A percentile compares a stretch with the other conserved stretches of the same genome.
Conservation (phyloP, 2,888 invertebrate genomes). For the Papilio elwesi region DNA sequence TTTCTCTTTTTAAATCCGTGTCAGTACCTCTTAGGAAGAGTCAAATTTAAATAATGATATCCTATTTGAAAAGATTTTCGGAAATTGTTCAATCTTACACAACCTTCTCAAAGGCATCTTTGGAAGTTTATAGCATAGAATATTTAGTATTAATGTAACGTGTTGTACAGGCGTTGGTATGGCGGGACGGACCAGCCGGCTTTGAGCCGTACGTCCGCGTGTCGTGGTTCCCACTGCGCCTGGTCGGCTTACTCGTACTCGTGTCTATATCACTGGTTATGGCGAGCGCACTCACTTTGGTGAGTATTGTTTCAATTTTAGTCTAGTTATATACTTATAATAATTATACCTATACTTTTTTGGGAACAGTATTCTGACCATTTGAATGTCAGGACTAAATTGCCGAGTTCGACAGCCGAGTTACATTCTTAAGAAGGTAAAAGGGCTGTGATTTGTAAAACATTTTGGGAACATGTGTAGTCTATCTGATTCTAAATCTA, state of each 20-base stretch:
- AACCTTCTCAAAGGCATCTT: too few relatives aligned
- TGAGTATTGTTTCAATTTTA: slow-evolving; percentile 43
- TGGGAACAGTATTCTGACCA: not conserved
- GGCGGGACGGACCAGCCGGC: slow-evolving; percentile 92
- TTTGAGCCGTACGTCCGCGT: slow-evolving; percentile 96
- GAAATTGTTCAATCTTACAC: too few relatives aligned
- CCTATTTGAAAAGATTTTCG: too few relatives aligned
- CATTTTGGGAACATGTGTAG: too few relatives aligned
- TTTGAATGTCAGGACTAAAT: not conserved
- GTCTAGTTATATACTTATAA: not conserved
- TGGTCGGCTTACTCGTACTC: slow-evolving; percentile 86
- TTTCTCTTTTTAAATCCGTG: too few relatives aligned
- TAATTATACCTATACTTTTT: not conserved
- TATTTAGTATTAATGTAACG: not conserved
- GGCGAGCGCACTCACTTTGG: slow-evolving; percentile 92
- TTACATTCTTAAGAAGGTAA: too few relatives aligned
- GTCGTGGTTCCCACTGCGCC: slow-evolving; percentile 90
- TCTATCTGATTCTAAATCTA: too few relatives aligned
- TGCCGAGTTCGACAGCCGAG: too few relatives aligned
- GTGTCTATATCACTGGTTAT: slow-evolving; percentile 94
- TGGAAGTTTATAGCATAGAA: too few relatives aligned
- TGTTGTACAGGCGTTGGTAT: slow-evolving; percentile 88
- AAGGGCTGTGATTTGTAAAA: too few relatives aligned
- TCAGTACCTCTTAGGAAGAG: too few relatives aligned
- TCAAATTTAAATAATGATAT: too few relatives aligned